Conservation (phyloP, 1,140 invertebrate species). For the Bilobella aurantiaca region DNA sequence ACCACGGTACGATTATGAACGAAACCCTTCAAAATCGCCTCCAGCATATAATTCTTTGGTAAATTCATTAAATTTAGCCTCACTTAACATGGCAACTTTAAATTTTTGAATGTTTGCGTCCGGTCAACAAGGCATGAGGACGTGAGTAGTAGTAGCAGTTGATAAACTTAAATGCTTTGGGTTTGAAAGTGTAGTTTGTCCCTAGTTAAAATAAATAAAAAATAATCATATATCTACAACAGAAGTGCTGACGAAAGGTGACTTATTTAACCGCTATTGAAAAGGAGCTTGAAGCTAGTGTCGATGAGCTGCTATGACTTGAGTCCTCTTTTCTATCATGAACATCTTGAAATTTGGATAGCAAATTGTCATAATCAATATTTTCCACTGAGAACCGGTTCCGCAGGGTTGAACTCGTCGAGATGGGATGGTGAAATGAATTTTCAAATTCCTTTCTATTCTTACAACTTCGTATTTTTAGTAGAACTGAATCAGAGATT, state of each 20-base stretch:
- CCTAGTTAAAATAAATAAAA: too few relatives aligned
- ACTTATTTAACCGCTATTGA: slow-evolving; percentile 28
- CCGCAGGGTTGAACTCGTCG: slow-evolving; percentile 6
- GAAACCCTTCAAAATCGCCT: too few relatives aligned
- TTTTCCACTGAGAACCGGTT: slow-evolving; percentile 23
- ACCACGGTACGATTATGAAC: too few relatives aligned
- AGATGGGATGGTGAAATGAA: slow-evolving; percentile 12
- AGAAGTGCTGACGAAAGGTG: too few relatives aligned
- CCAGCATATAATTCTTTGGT: too few relatives aligned
- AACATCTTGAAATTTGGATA: slow-evolving; percentile 19
- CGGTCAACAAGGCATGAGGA: too few relatives aligned
- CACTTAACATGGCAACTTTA: too few relatives aligned
- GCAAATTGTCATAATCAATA: slow-evolving; percentile 26
- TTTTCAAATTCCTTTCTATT: slow-evolving; percentile 18
- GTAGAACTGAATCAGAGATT: slow-evolving; percentile 28
- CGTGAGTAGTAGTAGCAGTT: too few relatives aligned
- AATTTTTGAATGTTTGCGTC: too few relatives aligned
- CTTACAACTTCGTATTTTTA: slow-evolving; percentile 25
- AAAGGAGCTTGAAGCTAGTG: slow-evolving; percentile 30
- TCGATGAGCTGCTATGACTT: slow-evolving; percentile 29
- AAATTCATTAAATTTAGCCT: too few relatives aligned
- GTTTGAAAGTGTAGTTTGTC: too few relatives aligned
- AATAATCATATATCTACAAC: too few relatives aligned
- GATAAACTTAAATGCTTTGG: not conserved
- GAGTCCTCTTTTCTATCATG: slow-evolving; percentile 19